These are phyloP conservation scores for Xestia rhomboidea DNA, from an alignment of 2,888 invertebrate genomes.

Conservation along the genomic window DNA sequence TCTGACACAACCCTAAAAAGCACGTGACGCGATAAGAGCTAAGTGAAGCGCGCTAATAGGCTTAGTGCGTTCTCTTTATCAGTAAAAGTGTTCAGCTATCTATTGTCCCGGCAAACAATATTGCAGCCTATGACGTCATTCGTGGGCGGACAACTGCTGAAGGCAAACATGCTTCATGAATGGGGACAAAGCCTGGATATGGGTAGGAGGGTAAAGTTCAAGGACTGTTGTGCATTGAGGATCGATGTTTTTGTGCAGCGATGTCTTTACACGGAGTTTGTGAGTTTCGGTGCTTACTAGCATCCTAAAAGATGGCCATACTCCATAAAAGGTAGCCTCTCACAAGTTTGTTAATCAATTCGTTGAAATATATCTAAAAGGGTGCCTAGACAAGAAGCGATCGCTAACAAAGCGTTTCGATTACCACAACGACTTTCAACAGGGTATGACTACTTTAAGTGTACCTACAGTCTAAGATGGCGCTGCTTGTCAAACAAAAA, in stretches of 20 bases:
- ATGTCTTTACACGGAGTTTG: background rate
- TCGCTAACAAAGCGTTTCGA: background rate
- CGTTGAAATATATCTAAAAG: background rate
- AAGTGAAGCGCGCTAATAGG: constrained; percentile 64
- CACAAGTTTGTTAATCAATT: background rate
- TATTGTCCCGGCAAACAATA: constrained; percentile 57
- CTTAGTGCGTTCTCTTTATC: constrained; percentile 65
- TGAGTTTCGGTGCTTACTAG: background rate
- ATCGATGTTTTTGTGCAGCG: constrained; percentile 25
- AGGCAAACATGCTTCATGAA: constrained; percentile 51
- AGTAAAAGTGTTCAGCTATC: constrained; percentile 48
- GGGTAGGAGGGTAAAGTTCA: constrained; percentile 45
- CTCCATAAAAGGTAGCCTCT: background rate
- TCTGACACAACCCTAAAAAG: constrained; percentile 33
- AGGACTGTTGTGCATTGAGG: constrained; percentile 49
- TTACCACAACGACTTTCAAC: background rate
- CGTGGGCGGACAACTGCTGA: constrained; percentile 42
- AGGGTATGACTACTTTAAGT: background rate
- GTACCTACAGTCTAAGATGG: too few species aligned
- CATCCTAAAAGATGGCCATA: background rate
- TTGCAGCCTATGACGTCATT: constrained; percentile 63
- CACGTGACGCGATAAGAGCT: constrained; percentile 52
- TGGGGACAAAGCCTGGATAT: constrained; percentile 35
- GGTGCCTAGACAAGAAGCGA: background rate
- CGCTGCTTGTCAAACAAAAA: too few species aligned